A percentile compares a stretch with the other conserved stretches of the same genome.
Evolutionary conservation across 2,888 invertebrate genomes (phyloP).

Genomic region (Rotaria magnacalcarata): DNA sequence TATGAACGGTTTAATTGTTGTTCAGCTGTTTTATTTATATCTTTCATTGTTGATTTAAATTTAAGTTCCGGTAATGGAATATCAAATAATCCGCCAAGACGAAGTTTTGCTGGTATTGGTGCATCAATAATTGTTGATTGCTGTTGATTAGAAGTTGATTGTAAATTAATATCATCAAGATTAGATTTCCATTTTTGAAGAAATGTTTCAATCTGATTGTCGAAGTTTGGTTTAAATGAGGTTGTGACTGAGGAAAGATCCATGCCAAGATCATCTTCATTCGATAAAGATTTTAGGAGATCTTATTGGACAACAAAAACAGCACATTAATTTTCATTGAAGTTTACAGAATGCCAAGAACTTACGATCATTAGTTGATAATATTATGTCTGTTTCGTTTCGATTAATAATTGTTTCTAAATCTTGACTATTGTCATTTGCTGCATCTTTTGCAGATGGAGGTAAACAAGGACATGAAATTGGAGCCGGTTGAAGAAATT

Average conservation of each 20-base stretch:
- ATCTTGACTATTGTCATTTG: neutral
- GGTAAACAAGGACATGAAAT: neutral
- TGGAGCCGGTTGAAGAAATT: neutral
- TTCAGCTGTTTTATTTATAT: neutral
- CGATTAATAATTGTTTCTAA: conserved; percentile 26
- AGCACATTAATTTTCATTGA: neutral
- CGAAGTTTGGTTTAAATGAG: neutral
- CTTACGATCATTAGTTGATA: neutral
- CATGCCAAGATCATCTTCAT: neutral
- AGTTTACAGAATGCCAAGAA: neutral
- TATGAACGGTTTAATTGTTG: neutral
- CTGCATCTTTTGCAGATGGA: neutral
- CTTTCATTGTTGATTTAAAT: neutral
- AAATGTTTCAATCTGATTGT: neutral
- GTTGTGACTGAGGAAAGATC: neutral
- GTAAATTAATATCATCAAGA: neutral
- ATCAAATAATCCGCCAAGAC: neutral
- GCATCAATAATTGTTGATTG: neutral
- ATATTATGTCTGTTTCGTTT: neutral
- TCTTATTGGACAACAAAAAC: neutral
- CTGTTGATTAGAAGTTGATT: neutral
- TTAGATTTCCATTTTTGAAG: neutral
- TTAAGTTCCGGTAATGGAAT: neutral
- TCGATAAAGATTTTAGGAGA: neutral
- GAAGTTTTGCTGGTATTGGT: neutral